Evolutionary conservation across 1,140 invertebrate species (phyloP).

Genomic region (Cyrtorhinus lividipennis): DNA sequence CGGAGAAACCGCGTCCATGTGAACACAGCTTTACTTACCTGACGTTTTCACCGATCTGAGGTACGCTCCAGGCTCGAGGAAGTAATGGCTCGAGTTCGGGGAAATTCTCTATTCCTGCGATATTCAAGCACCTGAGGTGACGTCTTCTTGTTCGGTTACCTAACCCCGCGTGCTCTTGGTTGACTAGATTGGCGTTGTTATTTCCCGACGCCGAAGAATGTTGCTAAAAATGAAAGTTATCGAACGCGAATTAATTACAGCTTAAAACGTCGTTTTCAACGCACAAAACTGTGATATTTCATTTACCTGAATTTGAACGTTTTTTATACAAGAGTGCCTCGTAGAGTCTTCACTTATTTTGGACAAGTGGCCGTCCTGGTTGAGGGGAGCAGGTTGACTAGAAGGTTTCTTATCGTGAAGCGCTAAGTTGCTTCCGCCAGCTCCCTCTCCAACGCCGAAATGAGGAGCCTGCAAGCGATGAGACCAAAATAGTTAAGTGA

Average conservation of each 20-base stretch:
- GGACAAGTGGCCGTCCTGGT: constrained; percentile 31
- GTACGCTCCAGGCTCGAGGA: constrained; percentile 61
- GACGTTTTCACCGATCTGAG: constrained; percentile 36
- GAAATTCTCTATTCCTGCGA: constrained; percentile 30
- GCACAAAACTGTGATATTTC: too few species aligned
- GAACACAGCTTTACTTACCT: too few species aligned
- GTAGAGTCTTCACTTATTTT: constrained; percentile 42
- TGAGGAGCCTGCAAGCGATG: neutral
- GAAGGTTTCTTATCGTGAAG: constrained; percentile 11
- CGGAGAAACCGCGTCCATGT: too few species aligned
- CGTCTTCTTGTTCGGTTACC: neutral
- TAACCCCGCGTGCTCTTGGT: neutral
- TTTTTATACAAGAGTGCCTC: constrained; percentile 18
- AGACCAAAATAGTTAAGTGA: too few species aligned
- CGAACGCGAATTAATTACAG: neutral
- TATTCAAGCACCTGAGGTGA: constrained; percentile 21
- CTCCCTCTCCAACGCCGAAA: neutral
- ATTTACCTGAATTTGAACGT: constrained; percentile 17
- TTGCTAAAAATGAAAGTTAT: neutral
- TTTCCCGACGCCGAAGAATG: constrained; percentile 13
- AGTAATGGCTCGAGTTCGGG: constrained; percentile 40
- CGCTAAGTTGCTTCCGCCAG: neutral
- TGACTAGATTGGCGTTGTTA: constrained; percentile 21
- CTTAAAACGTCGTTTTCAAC: too few species aligned
- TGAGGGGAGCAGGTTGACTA: constrained; percentile 8